These are phyloP conservation scores for Rhinopomastus cyanomelas DNA, from an alignment of 2,113 vertebrate genomes.

Conservation along the genomic window DNA sequence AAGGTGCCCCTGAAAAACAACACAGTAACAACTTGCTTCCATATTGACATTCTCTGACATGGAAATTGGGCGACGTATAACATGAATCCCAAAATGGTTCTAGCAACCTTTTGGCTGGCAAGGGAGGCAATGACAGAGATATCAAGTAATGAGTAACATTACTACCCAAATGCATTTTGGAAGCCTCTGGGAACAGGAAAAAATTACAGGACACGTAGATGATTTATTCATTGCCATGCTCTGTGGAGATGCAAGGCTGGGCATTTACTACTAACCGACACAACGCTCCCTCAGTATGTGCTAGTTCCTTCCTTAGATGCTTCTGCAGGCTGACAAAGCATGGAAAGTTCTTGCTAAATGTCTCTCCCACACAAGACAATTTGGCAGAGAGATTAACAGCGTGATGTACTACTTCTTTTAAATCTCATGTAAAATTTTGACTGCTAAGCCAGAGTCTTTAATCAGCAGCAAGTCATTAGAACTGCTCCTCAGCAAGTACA, in stretches of 20 bases:
- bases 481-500: neutral
- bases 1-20: neutral
- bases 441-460: neutral
- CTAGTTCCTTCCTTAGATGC: neutral
- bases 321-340: neutral
- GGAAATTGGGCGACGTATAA: neutral
- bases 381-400: neutral
- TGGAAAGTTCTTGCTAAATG: neutral
- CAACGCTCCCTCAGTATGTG: neutral
- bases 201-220: neutral
- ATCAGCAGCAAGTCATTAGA: neutral
- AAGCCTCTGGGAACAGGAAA: neutral
- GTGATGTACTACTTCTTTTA: neutral
- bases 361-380: neutral
- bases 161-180: neutral
- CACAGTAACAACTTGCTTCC: neutral
- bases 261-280: neutral
- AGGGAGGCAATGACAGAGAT: neutral
- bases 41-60: neutral
- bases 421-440: neutral
- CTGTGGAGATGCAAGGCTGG: neutral
- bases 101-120: rapidly evolving
- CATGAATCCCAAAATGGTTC: neutral
- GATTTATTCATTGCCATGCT: neutral
- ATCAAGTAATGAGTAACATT: neutral